Evolutionary conservation across 2,797 vertebrate species (phyloP), one percentile per base, ranked within the genome.

Genomic region (Poecilia picta): DNA sequence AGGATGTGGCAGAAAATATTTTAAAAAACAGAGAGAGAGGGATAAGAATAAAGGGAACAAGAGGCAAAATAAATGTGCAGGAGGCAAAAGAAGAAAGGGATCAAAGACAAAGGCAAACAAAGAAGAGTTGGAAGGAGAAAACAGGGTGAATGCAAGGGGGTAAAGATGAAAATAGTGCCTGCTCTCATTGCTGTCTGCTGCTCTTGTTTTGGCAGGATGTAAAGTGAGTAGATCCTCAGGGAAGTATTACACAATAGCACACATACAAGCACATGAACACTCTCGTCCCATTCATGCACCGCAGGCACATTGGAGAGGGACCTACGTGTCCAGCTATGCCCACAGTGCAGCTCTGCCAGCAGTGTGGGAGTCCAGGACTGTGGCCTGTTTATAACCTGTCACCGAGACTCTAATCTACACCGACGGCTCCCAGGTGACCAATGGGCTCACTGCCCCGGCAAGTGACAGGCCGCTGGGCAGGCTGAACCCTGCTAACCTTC

Each of bases 401-500:
- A 94, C 68, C 89, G 73, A 85, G 91, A 95, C 83, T 73, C 89
- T 94, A 92, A 94, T 89, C 89, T 84, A 81, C 86, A 74, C 78
- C 64, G 91, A 89, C 93, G 86, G 87, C 88, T 92, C 93, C 92
- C 92, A 94, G 92, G 91, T 93, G 92, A 93, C 92, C 93, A 93
- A 53, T 91, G 87, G 89, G 89, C 89, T 91, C 92, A 77, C 74
- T 87, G 84, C 86, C 87, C 83, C 8, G 45, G 84, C 83, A 87
- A 91, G 89, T 88, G 90, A 90, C 90, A 83, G 79, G 88, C 82
- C 72, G 39, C 88, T 77, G 81, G 89, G 86, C 88, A 87, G 20
- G 13, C 51, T 81, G 81, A 85, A 80, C 87, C 86, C 83, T 70
- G 20, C 74, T 83, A 85, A 90, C 89, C 90, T 81, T 79, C 57